These are phyloP conservation scores for Clunio marinus DNA, from an alignment of 2,888 invertebrate species.

Conservation along the genomic window DNA sequence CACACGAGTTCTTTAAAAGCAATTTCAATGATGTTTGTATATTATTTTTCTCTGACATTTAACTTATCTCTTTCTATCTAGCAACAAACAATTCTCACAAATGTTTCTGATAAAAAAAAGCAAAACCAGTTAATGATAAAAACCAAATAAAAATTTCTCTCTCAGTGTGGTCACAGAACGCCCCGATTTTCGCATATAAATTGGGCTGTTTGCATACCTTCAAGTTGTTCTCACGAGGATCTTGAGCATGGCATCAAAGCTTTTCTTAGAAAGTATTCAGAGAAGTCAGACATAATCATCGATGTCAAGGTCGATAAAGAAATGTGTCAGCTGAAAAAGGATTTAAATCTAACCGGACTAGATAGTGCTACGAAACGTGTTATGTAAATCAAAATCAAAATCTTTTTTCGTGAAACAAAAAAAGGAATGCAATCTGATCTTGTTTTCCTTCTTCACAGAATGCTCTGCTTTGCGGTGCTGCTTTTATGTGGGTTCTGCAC, in stretches of 20 bases:
- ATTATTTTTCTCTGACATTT: conserved; percentile 2
- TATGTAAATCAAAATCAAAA: conserved; percentile 50
- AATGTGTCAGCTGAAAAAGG: conserved; percentile 57
- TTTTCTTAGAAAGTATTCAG: conserved; percentile 52
- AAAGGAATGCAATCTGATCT: no score
- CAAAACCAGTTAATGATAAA: not conserved
- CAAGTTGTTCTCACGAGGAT: conserved; percentile 57
- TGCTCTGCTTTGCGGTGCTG: not conserved
- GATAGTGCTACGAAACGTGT: conserved; percentile 53
- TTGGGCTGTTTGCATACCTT: conserved; percentile 65
- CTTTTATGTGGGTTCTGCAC: conserved; percentile 1
- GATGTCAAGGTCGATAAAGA: conserved; percentile 57
- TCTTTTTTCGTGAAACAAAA: not conserved
- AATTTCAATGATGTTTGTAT: conserved; percentile 63
- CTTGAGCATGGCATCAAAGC: conserved; percentile 57
- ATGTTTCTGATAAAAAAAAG: not conserved
- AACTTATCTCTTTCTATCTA: not conserved
- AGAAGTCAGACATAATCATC: conserved; percentile 56
- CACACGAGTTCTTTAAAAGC: conserved; percentile 62
- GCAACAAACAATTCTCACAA: not conserved
- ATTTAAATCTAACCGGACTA: conserved; percentile 42
- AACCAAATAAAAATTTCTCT: conserved; percentile 40
- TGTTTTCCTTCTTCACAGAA: conserved; percentile 8
- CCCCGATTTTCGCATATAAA: conserved; percentile 63
- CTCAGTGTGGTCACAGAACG: conserved; percentile 65